Evolutionary conservation across 2,113 vertebrate genomes (phyloP).

Genomic region (Chloropsis hardwickii): DNA sequence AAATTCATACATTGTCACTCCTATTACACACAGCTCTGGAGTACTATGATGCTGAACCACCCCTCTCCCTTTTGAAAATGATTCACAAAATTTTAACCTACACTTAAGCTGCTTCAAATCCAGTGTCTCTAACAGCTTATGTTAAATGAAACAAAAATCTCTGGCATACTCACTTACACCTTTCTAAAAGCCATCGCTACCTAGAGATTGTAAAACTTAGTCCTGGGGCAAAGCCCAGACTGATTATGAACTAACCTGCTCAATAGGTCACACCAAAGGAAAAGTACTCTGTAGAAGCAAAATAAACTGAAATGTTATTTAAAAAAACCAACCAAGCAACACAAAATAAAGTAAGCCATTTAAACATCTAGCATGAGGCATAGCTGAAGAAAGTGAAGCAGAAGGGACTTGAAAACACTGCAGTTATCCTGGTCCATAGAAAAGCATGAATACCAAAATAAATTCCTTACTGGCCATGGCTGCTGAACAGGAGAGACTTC

Average conservation of each 20-base stretch:
- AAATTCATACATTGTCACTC: neutral
- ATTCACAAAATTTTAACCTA: neutral
- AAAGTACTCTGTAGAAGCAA: neutral
- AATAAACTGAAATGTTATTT: neutral
- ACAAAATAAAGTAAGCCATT: neutral
- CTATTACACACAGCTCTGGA: neutral
- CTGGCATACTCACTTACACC: neutral
- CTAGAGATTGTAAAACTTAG: neutral
- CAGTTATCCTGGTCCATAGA: neutral
- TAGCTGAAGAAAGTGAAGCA: neutral
- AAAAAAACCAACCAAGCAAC: neutral
- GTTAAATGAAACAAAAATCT: neutral
- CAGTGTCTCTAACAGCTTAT: neutral
- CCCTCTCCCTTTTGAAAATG: neutral
- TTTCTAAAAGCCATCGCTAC: neutral
- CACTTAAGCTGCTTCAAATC: neutral
- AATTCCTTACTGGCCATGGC: slow-evolving; percentile 82
- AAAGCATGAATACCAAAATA: neutral
- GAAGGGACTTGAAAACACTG: neutral
- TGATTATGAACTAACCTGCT: neutral
- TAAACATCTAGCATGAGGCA: neutral
- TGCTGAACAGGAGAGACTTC: slow-evolving; percentile 67
- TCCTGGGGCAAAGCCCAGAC: neutral
- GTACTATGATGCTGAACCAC: neutral
- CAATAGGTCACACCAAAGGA: neutral